Evolutionary conservation across 2,113 vertebrate genomes (phyloP), one percentile per base, ranked within the genome.

Genomic region (Hemiscyllium ocellatum): DNA sequence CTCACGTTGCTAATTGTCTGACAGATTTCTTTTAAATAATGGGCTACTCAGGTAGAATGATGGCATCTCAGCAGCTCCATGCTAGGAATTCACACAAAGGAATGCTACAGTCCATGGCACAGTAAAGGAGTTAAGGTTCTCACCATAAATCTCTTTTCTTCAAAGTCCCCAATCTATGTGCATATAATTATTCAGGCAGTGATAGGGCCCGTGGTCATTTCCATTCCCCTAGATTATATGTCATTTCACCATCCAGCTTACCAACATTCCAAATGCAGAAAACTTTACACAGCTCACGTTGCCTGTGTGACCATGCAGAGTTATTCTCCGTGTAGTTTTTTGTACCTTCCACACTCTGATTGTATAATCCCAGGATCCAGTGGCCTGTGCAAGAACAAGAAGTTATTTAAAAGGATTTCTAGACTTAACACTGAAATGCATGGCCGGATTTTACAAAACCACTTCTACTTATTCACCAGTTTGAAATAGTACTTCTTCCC

Each of bases 301-400:
- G 94, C 96, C 96, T 0, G 33, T 95, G 83, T 97, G 97, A 56
- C 96, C 96, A 29, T 96, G 78, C 80, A 97, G 95, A 20, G 76
- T 95, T 50, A 19, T 94, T 12, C 86, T 87, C n/a, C 61, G 61
- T 20, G 52, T 61, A 3, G 85, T 68, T 0, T 5, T 86, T 6
- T 52, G 19, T 4, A 97, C 95, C 95, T 96, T 96, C 97, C 97
- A 97, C 72, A 97, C 95, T 72, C 72, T 96, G 5, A 97, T 95
- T 12, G 96, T 97, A 1, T 96, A 96, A 96, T 97, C 97, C 97
- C 97, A 97, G 87, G 97, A 97, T 13, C 97, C 97, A 0, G 97
- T 97, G 89, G 97, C 97, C 96, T 97, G 96, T 6, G 78, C 42
- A 42, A 47, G 42, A 24, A 78, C 24, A 95, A 72, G 24, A 15